Evolutionary conservation across 2,113 vertebrate genomes (phyloP).

Genomic region (Mungos mungo): DNA sequence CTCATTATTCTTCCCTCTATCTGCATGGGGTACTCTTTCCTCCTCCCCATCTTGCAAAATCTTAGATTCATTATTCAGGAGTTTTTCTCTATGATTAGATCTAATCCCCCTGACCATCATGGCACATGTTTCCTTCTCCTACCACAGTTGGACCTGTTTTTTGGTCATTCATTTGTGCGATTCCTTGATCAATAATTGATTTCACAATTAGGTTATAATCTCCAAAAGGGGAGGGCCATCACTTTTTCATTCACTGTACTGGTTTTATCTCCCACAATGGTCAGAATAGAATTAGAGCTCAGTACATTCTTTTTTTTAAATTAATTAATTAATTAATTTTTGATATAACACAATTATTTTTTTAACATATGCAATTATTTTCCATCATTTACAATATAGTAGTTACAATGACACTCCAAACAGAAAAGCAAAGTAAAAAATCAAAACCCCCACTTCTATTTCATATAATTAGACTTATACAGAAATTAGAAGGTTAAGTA

Average conservation of each 20-base stretch:
- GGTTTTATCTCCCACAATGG: neutral
- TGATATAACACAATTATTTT: too few species aligned
- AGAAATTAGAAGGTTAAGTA: too few species aligned
- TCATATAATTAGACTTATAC: too few species aligned
- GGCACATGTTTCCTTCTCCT: neutral
- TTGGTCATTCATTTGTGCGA: neutral
- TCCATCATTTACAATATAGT: too few species aligned
- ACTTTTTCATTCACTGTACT: neutral
- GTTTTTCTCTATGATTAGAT: neutral
- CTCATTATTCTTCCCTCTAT: neutral
- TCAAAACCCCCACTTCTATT: too few species aligned
- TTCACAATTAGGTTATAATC: neutral
- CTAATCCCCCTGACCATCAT: neutral
- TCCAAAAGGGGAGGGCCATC: neutral
- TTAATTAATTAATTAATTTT: too few species aligned
- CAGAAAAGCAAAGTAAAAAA: too few species aligned
- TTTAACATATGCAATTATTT: too few species aligned
- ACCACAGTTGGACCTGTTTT: neutral
- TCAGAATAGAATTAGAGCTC: neutral
- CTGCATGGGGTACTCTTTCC: accelerated
- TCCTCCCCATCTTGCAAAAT: neutral
- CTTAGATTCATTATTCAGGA: neutral
- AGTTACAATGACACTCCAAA: too few species aligned
- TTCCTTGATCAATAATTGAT: neutral
- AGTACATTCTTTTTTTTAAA: neutral